Conservation (phyloP, 2,113 vertebrate genomes). For the Heteronetta atricapilla region DNA sequence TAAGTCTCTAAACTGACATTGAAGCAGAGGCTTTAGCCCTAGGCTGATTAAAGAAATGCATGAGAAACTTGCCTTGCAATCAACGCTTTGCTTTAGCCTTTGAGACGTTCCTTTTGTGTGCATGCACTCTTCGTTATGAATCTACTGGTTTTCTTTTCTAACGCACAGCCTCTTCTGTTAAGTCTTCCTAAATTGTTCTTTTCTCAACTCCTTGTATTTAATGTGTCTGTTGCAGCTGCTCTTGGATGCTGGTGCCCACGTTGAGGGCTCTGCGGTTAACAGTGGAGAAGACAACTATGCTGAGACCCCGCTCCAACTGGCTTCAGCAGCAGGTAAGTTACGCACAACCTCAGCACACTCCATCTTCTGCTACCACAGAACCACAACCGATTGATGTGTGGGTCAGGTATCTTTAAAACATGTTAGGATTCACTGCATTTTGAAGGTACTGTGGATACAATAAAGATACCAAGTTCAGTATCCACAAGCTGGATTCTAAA, state of each 20-base stretch:
- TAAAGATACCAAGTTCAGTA: too few species aligned
- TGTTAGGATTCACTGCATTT: accelerated
- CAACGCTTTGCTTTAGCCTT: not conserved
- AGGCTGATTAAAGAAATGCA: not conserved
- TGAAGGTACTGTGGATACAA: not conserved
- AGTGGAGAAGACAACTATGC: slow-evolving; percentile 90
- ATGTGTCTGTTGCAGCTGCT: slow-evolving; percentile 81
- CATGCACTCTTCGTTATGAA: accelerated
- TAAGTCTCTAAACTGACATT: not conserved
- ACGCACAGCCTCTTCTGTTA: not conserved
- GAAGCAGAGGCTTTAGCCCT: not conserved
- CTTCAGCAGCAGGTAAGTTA: slow-evolving; percentile 92
- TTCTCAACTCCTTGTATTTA: not conserved
- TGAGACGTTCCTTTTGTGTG: not conserved
- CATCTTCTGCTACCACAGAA: not conserved
- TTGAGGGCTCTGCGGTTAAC: slow-evolving; percentile 89
- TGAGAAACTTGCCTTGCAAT: not conserved
- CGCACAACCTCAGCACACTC: accelerated
- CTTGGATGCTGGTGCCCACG: slow-evolving; percentile 92
- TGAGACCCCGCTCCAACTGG: slow-evolving; percentile 93
- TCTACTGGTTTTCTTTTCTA: not conserved
- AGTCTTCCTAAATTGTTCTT: not conserved
- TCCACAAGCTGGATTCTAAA: not conserved
- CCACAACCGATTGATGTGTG: accelerated
- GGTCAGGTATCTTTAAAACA: not conserved